Percentiles rank a stretch among this genome's conserved stretches.
Conservation (phyloP, 1,140 invertebrate genomes). For the Leptestheria dahalacensis region DNA sequence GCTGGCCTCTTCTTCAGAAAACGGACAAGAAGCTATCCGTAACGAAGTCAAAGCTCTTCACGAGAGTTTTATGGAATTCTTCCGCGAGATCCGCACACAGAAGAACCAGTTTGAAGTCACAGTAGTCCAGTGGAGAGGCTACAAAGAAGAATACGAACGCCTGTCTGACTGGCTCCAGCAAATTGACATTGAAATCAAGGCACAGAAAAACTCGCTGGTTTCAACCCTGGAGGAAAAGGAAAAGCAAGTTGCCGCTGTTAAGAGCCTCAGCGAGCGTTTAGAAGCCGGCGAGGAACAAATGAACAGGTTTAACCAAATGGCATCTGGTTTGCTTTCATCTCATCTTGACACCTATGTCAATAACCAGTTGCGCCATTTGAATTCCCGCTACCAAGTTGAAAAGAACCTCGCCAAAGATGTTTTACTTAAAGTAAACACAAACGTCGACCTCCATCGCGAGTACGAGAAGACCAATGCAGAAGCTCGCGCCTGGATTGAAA, state of each 20-base stretch:
- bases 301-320: constrained; percentile 63
- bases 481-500: constrained; percentile 74
- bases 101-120: constrained; percentile 67
- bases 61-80: constrained; percentile 68
- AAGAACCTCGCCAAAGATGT: constrained; percentile 84
- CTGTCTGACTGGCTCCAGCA: constrained; percentile 86
- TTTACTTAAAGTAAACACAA: constrained; percentile 78
- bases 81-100: constrained; percentile 69
- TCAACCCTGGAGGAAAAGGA: constrained; percentile 68
- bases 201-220: constrained; percentile 68
- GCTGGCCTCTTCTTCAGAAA: constrained; percentile 58
- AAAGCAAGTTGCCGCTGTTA: constrained; percentile 47
- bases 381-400: constrained; percentile 71
- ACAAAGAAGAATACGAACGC: constrained; percentile 81
- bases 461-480: constrained; percentile 64
- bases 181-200: constrained; percentile 78
- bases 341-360: constrained; percentile 79
- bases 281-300: constrained; percentile 67
- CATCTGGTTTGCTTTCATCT: constrained; percentile 56
- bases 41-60: constrained; percentile 68
- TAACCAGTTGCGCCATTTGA: constrained; percentile 77
- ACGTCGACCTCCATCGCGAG: constrained; percentile 69
- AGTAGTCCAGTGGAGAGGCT: constrained; percentile 68
- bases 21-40: constrained; percentile 61
- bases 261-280: constrained; percentile 36